Evolutionary conservation across 2,797 vertebrate genomes (phyloP), one percentile per base, ranked within the genome.

Genomic region (Champsocephalus gunnari): DNA sequence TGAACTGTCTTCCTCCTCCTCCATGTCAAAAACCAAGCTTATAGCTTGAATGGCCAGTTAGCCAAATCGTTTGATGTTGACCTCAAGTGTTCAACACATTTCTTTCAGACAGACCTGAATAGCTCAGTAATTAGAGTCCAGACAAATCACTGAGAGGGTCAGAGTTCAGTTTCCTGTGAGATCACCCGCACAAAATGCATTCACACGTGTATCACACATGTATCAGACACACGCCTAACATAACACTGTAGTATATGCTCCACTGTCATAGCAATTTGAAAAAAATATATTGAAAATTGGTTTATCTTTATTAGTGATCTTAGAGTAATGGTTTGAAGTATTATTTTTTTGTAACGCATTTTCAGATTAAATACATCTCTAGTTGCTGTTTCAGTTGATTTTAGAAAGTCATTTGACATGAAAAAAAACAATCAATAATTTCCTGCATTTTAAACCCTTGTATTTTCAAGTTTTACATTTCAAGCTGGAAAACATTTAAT

Each of bases 101-200:
- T 34, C 21, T 41, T 38, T 49, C 72, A 49, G 48, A 49, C 54
- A 2, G 48, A 45, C 43, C 11, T 65, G 59, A 56, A 73, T 43
- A 34, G 17, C 55, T 80, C 17, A 55, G 47, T 32, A 61, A 75
- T 74, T 21, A 58, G 56, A 68, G 51, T 32, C 8, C 3, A 0
- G 17, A 14, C 48, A 21, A 64, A 66, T 69, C 17, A 49, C 38
- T 32, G 32, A 17, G 9, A 34, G 19, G 32, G 34, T 69, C 6
- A 60, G 13, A 62, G 71, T 14, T 79, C 50, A 72, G 21, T 54
- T 56, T 56, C 21, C 74, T 28, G 51, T 0, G 9, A 38, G 71
- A 75, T 48, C 53, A 32, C 59, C 5, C 21, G 4, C 55, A 17
- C 45, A 38, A 38, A 38, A 49, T 56, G 62, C 47, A 41, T 17